Conservation (phyloP, 2,888 invertebrate species). For the Geophilus truncorum region DNA sequence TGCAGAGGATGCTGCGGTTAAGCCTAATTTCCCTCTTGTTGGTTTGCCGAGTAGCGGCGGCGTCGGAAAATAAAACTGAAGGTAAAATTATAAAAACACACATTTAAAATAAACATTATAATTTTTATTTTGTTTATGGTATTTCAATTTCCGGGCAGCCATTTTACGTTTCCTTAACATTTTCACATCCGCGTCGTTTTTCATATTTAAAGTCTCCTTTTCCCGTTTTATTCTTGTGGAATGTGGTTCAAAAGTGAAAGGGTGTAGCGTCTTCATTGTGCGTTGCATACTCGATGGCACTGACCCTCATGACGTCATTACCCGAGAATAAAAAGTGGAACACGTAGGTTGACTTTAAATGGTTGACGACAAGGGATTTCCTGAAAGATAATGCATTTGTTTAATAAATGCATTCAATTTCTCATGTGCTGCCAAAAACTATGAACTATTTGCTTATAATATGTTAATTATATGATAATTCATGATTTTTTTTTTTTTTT, state of each 20-base stretch:
- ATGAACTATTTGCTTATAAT: too few relatives aligned
- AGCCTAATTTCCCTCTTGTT: not conserved
- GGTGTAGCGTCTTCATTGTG: not conserved
- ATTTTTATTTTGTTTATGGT: not conserved
- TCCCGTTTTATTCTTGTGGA: too few relatives aligned
- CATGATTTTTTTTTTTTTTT: not conserved
- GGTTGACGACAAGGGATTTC: not conserved
- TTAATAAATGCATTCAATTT: too few relatives aligned
- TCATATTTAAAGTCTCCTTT: too few relatives aligned
- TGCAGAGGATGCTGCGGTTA: not conserved
- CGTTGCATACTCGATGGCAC: not conserved
- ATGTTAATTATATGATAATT: not conserved
- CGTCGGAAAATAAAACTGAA: not conserved
- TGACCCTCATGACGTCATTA: not conserved
- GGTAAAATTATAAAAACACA: not conserved
- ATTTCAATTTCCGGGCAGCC: not conserved
- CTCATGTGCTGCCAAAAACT: too few relatives aligned
- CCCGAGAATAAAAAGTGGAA: not conserved
- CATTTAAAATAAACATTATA: not conserved
- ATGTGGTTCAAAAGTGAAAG: constrained; percentile 10
- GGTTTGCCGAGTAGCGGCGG: not conserved
- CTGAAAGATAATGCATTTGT: not conserved
- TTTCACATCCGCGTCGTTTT: too few relatives aligned
- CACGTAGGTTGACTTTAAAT: not conserved
- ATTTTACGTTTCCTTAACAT: not conserved